Evolutionary conservation across 2,113 vertebrate species (phyloP).

Genomic region (Mionectes macconnelli): DNA sequence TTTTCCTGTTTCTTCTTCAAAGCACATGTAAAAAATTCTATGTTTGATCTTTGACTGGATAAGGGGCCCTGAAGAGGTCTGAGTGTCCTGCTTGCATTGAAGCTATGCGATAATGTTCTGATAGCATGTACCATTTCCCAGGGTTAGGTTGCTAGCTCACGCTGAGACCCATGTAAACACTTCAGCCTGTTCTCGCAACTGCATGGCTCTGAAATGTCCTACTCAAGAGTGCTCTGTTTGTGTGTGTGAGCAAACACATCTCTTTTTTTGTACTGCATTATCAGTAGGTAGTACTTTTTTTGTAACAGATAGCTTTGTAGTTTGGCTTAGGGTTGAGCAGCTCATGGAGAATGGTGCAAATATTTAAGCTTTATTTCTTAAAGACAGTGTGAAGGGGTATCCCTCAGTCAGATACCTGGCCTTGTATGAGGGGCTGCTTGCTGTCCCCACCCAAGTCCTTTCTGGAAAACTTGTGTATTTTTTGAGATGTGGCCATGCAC

Average conservation of each 20-base stretch:
- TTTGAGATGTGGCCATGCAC: neutral
- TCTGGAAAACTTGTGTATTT: fast-evolving
- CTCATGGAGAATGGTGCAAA: neutral
- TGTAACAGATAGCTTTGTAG: neutral
- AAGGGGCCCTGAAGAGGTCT: neutral
- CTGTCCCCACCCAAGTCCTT: neutral
- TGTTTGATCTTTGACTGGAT: neutral
- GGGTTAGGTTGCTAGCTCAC: neutral
- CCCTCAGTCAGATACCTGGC: neutral
- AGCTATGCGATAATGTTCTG: neutral
- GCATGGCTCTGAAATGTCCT: fast-evolving
- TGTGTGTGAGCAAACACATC: fast-evolving
- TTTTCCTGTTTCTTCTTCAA: neutral
- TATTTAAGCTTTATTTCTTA: neutral
- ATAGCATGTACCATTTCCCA: fast-evolving
- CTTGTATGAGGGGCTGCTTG: neutral
- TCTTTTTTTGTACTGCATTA: fast-evolving
- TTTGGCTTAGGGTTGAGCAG: neutral
- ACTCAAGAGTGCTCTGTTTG: fast-evolving
- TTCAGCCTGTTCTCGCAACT: neutral
- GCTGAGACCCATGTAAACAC: neutral
- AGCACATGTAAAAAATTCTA: fast-evolving
- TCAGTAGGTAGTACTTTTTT: neutral
- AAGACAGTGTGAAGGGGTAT: too few species aligned
- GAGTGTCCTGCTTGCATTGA: neutral